These are phyloP conservation scores for Scrobipalpa costella DNA, from an alignment of 2,888 invertebrate species.

Conservation along the genomic window DNA sequence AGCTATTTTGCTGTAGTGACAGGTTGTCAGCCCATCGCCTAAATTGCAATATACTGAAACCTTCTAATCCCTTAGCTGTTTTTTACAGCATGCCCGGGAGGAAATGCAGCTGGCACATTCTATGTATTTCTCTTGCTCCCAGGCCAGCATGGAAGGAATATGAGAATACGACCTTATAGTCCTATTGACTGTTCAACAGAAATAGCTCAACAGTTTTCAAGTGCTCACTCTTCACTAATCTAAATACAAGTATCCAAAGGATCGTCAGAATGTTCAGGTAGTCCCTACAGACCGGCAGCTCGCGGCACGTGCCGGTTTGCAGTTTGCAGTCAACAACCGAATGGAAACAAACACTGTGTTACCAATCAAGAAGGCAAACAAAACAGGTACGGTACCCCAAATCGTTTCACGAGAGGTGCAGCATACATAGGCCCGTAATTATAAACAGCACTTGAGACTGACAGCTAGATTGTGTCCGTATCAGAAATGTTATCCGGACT, in stretches of 20 bases:
- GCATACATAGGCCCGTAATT: too few relatives aligned
- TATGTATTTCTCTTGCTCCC: too few relatives aligned
- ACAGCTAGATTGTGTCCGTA: background rate
- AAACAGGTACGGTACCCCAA: conserved; percentile 6
- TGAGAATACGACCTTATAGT: too few relatives aligned
- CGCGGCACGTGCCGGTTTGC: background rate
- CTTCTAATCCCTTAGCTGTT: too few relatives aligned
- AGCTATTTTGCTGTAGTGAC: too few relatives aligned
- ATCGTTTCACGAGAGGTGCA: background rate
- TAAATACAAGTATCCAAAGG: background rate
- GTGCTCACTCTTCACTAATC: background rate
- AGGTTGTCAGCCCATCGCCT: too few relatives aligned
- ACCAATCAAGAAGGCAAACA: conserved; percentile 19
- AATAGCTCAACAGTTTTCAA: background rate
- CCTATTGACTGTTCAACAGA: too few relatives aligned
- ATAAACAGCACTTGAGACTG: background rate
- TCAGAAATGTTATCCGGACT: too few relatives aligned
- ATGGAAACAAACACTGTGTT: conserved; percentile 17
- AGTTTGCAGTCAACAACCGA: conserved; percentile 16
- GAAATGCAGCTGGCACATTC: too few relatives aligned
- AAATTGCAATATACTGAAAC: too few relatives aligned
- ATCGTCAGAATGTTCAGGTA: background rate
- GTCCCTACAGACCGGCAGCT: background rate
- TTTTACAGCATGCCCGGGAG: too few relatives aligned
- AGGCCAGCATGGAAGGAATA: too few relatives aligned